A percentile compares a stretch with the other conserved stretches of the same genome.
Conservation (phyloP, 2,113 vertebrate species). For the Oncorhynchus mykiss region DNA sequence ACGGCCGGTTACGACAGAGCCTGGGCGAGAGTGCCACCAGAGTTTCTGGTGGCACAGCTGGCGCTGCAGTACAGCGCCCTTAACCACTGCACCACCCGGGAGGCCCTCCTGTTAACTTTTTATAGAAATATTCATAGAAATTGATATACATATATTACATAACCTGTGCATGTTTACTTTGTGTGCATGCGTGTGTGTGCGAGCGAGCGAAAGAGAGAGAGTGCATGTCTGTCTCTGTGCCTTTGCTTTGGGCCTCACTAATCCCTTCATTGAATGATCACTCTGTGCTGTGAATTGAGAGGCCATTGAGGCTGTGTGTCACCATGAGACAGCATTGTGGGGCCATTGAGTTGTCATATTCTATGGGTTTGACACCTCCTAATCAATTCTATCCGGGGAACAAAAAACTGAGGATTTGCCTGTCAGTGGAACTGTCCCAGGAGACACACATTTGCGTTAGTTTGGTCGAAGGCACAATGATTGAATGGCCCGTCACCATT, state of each 20-base stretch:
- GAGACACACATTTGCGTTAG: conserved; percentile 56
- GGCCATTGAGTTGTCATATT: conserved; percentile 27
- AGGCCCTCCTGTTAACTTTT: no score
- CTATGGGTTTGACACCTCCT: conserved; percentile 34
- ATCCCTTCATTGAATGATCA: not conserved
- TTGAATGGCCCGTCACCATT: conserved; percentile 39
- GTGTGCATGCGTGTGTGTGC: conserved; percentile 2
- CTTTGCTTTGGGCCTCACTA: not conserved
- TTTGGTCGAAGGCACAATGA: conserved; percentile 46
- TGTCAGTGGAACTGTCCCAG: conserved; percentile 40
- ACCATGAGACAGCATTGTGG: conserved; percentile 27
- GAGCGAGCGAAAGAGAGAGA: not conserved
- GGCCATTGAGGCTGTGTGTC: conserved; percentile 16
- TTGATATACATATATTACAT: no score
- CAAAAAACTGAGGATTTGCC: conserved; percentile 35
- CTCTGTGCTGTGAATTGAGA: conserved; percentile 3
- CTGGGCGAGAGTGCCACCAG: no score
- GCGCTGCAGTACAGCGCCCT: no score
- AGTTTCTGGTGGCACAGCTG: no score
- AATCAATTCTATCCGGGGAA: conserved; percentile 49
- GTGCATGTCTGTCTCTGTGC: conserved; percentile 7
- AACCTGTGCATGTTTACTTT: not conserved
- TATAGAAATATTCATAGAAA: no score
- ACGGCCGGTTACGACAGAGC: no score
- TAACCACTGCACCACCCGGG: no score